Evolutionary conservation across 1,140 invertebrate genomes (phyloP), one percentile per base, ranked within the genome.

Genomic region (Pseudobourletiella spinata): DNA sequence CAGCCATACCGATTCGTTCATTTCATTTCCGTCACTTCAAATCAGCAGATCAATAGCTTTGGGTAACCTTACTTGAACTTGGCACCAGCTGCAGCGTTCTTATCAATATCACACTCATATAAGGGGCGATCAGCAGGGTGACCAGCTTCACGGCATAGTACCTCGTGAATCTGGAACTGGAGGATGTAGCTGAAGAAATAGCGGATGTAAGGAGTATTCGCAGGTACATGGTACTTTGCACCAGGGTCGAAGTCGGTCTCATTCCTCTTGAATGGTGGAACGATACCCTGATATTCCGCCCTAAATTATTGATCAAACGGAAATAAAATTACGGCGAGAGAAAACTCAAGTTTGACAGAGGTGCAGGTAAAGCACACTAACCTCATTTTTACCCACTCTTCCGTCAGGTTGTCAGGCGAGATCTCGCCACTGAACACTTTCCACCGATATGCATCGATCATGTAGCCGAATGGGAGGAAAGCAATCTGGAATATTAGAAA

Each of bases 231-330:
- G 72, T 91, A 94, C 72, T 94, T 95, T 24, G 86, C 84, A 11
- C 89, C 91, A 52, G 89, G 83, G 75, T 95, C 91, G 70, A 95
- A 95, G 74, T 95, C 90, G 35, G 83, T 80, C 73, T 94, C 90
- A 0, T 86, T 89, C 42, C 91, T 80, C 0, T 87, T 75, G 1
- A 91, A 84, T 8, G 91, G 90, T 1, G 91, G 90, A 71, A 90
- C 89, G 24, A 89, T 82, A 1, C 89, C 89, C 28, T 87, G 83
- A 66, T 87, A 89, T 71, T 83, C 80, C 72, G 89, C 86, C 68
- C 87, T 87, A 60, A 15, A 52, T 4, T 14, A 18, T 42, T 26
- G n/a, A 60, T 26, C 26, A 35, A 56, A 22, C 4, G 6, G 11
- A 6, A 6, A 11, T 52, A 26, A 15, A 52, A 28, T 22, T 14